Evolutionary conservation across 1,140 invertebrate genomes (phyloP), one percentile per base, ranked within the genome.

Genomic region (Macrosteles quadrilineatus): DNA sequence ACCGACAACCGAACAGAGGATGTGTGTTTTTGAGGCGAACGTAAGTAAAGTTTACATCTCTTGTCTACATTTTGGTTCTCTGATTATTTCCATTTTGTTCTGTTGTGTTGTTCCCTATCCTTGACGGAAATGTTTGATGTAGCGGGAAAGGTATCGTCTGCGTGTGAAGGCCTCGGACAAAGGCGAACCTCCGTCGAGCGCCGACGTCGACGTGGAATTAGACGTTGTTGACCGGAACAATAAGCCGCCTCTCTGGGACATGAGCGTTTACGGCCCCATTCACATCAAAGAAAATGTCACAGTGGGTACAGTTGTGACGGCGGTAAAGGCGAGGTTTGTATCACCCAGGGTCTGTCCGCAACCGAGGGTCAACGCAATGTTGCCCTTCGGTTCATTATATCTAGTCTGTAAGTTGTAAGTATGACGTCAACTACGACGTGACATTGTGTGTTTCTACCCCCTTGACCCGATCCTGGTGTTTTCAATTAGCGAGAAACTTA

Each of bases 191-290:
- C 90, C 90, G 81, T 91, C 92, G 80, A 90, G 87, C 83, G 94
- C 94, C 82, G 92, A 95, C 85, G 95, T 96, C 83, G 94, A 96
- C 84, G 93, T 96, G 85, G 92, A 95, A 83, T 92, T 97, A 90
- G 94, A 95, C 87, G 94, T 97, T 84, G 94, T 97, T 86, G 94
- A 96, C 89, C 91, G 93, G 85, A 95, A 96, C 89, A 96, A 96
- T 91, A 96, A 96, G 88, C 94, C 95, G 81, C 95, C 95, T 83
- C 87, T 95, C 82, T 97, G 94, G 94, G 93, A 96, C 87, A 87
- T 88, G 83, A 88, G 86, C 84, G 88, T 93, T 85, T 97, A 97
- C 88, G 93, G 94, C 85, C 94, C 94, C 85, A 94, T 94, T 87
- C 90, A 91, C 88, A 93, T 97, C 88, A 91, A 91, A 89, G 95